Evolutionary conservation across 53 echinoderm and acorn worm genomes (phyloP).

Genomic region (Actinopyga echinites): DNA sequence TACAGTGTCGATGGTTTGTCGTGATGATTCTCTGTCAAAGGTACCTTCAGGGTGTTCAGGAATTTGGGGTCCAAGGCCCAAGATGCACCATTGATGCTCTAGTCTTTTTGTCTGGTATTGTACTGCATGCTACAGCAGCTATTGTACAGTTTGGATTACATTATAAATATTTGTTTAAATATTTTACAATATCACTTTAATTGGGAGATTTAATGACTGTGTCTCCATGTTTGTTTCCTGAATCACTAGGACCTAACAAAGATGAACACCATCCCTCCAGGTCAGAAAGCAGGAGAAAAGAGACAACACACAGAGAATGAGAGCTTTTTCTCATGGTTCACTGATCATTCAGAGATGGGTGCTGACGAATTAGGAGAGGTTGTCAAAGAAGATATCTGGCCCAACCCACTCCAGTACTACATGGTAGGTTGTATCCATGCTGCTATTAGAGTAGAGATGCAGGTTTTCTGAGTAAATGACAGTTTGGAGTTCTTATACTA

Average conservation of each 20-base stretch:
- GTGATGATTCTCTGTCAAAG: no score
- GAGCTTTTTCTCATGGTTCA: slow-evolving; percentile 99
- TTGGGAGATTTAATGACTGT: no score
- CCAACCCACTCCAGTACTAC: slow-evolving; percentile 96
- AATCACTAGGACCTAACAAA: slow-evolving; percentile 83
- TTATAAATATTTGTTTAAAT: no score
- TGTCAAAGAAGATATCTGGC: slow-evolving; percentile 99
- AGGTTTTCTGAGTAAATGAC: slow-evolving; percentile 69
- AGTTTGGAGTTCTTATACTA: slow-evolving; percentile 67
- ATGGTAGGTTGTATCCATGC: slow-evolving; percentile 58
- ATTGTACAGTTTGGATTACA: no score
- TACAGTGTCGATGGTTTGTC: no score
- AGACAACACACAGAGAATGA: slow-evolving; percentile 88
- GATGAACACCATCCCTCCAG: slow-evolving; percentile 57
- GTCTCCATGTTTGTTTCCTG: no score
- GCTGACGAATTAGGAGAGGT: slow-evolving; percentile 98
- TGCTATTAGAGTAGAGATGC: neutral
- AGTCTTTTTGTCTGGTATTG: no score
- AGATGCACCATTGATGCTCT: no score
- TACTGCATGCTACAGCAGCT: no score
- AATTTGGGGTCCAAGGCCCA: no score
- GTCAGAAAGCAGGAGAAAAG: slow-evolving; percentile 79
- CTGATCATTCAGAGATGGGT: slow-evolving; percentile 92
- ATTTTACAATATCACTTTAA: no score
- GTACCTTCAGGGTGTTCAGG: no score